Evolutionary conservation across 1,140 invertebrate species (phyloP).

Genomic region (Zaprionus lachaisei): DNA sequence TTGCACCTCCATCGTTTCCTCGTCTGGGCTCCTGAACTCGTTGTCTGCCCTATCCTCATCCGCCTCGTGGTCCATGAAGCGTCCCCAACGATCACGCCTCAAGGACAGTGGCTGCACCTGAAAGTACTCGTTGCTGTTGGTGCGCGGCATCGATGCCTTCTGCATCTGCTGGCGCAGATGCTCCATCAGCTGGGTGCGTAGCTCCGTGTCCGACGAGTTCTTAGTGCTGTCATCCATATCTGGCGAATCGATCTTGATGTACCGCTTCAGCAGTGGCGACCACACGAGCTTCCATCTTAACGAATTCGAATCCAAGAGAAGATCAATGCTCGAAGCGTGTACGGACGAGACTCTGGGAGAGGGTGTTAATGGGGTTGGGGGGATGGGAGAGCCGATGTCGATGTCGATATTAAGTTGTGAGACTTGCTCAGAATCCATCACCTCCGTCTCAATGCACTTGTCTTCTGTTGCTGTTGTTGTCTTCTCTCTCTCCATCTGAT

Average conservation of each 20-base stretch:
- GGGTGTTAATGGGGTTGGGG: not conserved
- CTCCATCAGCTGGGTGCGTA: not conserved
- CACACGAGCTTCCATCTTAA: not conserved
- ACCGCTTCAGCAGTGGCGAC: constrained; percentile 1
- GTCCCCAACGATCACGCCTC: constrained; percentile 8
- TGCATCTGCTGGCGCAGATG: not conserved
- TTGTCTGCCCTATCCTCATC: not conserved
- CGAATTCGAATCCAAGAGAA: too few species aligned
- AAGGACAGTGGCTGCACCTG: not conserved
- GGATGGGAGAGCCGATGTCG: not conserved
- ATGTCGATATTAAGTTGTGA: not conserved
- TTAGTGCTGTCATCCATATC: not conserved
- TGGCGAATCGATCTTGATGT: not conserved
- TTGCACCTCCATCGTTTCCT: not conserved
- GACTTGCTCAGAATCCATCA: not conserved
- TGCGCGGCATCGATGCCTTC: too few species aligned
- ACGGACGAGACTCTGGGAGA: not conserved
- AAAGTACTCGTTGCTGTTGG: constrained; percentile 19
- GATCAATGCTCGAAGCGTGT: too few species aligned
- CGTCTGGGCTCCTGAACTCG: not conserved
- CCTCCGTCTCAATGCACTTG: not conserved
- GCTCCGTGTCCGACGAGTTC: not conserved
- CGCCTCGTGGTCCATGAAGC: constrained; percentile 2
- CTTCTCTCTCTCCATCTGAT: not conserved
- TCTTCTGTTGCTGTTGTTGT: not conserved